phyloP scores from a whole-genome alignment of 2,113 vertebrate species.

The Cairina moschata region DNA sequence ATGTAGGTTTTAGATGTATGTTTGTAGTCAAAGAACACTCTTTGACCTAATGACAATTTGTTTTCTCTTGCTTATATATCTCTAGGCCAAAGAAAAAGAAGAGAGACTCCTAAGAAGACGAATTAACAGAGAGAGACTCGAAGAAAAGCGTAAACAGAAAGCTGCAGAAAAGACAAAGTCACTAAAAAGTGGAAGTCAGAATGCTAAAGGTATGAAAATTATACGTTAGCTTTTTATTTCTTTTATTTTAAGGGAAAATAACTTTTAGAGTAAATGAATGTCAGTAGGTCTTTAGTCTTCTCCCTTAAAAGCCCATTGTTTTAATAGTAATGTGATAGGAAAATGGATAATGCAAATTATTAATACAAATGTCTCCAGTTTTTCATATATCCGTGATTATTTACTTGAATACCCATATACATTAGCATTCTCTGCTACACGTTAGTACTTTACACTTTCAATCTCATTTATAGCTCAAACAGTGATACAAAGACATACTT shows the following conservation, averaged over 20 bases:
- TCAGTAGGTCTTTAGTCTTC: not conserved
- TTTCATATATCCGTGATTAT: not conserved
- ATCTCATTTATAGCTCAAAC: not conserved
- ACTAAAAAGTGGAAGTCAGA: constrained; percentile 74
- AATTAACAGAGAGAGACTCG: constrained; percentile 94
- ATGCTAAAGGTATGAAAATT: constrained; percentile 49
- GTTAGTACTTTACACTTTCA: not conserved
- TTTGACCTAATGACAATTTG: not conserved
- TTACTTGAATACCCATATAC: not conserved
- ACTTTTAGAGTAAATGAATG: not conserved
- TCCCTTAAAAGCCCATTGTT: not conserved
- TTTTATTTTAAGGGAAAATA: not conserved
- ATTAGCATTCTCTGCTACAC: not conserved
- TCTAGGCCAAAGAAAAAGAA: constrained; percentile 97
- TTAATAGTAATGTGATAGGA: not conserved
- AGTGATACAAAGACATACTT: not conserved
- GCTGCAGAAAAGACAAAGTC: constrained; percentile 82
- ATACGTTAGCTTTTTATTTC: not conserved
- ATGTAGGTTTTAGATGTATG: not conserved
- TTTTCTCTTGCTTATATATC: constrained; percentile 12
- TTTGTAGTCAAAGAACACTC: not conserved
- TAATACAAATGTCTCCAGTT: not conserved
- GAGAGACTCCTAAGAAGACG: constrained; percentile 92
- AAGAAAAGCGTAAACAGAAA: constrained; percentile 95
- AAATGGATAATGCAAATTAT: not conserved